A percentile compares a stretch with the other conserved stretches of the same genome.
Conservation (phyloP, 2,113 vertebrate genomes). For the Psittacula cyanocephala region DNA sequence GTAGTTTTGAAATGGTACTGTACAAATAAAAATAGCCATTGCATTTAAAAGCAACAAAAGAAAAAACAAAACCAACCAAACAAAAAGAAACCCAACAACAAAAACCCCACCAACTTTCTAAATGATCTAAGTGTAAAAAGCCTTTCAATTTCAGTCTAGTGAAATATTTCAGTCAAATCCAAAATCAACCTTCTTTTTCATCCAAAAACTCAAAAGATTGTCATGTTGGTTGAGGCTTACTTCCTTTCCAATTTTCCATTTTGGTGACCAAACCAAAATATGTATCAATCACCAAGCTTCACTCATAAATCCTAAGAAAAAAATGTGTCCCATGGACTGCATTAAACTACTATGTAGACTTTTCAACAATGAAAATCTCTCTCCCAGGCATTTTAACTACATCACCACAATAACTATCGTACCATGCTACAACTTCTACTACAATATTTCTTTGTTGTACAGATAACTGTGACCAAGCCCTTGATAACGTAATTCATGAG, state of each 20-base stretch:
- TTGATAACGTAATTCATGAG: constrained; percentile 54
- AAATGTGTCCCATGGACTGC: constrained; percentile 1
- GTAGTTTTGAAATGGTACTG: neutral
- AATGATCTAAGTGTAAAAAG: neutral
- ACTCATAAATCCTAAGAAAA: constrained; percentile 36
- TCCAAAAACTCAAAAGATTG: neutral
- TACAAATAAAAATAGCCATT: neutral
- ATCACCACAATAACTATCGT: constrained; percentile 59
- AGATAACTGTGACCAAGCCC: constrained; percentile 61
- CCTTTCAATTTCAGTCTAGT: neutral
- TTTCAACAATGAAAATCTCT: constrained; percentile 51
- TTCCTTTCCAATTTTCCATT: constrained; percentile 32
- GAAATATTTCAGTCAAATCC: neutral
- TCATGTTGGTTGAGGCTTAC: neutral
- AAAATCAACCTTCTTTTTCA: constrained; percentile 14
- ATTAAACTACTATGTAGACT: constrained; percentile 54
- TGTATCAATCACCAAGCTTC: constrained; percentile 26
- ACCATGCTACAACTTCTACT: constrained; percentile 41
- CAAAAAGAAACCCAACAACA: neutral
- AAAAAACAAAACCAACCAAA: neutral
- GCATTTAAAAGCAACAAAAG: neutral
- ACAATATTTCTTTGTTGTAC: constrained; percentile 65
- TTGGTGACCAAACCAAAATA: constrained; percentile 35
- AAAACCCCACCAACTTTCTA: neutral
- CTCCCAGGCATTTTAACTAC: constrained; percentile 58